Percentiles rank a stretch among this genome's conserved stretches.
phyloP scores from a whole-genome alignment of 2,113 vertebrate species.

The Sialia sialis region DNA sequence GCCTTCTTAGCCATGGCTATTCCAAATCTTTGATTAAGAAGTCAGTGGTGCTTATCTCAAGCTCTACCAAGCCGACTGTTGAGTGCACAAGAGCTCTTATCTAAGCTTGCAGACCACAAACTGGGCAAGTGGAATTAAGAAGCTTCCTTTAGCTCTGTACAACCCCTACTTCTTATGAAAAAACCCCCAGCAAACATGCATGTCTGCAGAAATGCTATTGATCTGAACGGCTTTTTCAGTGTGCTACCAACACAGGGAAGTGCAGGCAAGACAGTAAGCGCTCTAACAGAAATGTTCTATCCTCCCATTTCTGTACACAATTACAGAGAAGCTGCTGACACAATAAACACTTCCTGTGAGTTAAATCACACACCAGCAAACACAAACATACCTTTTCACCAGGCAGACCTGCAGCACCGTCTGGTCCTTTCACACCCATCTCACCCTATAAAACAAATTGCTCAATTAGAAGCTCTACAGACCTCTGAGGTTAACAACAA shows the following conservation, averaged over 20 bases:
- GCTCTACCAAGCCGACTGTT: background rate
- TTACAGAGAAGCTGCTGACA: background rate
- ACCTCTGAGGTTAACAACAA: background rate
- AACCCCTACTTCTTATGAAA: background rate
- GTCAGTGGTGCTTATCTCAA: background rate
- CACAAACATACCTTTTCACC: constrained; percentile 71
- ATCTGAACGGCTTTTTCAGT: background rate
- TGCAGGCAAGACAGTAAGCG: background rate
- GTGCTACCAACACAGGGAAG: background rate
- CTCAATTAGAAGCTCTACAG: background rate
- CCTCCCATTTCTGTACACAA: background rate
- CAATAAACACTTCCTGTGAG: accelerated
- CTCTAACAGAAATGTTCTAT: background rate
- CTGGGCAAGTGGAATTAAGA: background rate
- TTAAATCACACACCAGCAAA: background rate
- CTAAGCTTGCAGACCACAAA: background rate
- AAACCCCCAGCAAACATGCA: accelerated
- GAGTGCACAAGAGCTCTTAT: background rate
- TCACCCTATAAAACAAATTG: constrained; percentile 55
- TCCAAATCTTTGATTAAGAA: background rate
- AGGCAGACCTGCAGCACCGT: constrained; percentile 65
- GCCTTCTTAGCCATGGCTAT: background rate
- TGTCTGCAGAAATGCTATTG: background rate
- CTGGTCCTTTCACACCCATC: constrained; percentile 72
- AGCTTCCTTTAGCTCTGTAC: background rate